Base-by-base conservation (phyloP, 2,797 vertebrate species). In the Cryptoblepharus egeriae region DNA sequence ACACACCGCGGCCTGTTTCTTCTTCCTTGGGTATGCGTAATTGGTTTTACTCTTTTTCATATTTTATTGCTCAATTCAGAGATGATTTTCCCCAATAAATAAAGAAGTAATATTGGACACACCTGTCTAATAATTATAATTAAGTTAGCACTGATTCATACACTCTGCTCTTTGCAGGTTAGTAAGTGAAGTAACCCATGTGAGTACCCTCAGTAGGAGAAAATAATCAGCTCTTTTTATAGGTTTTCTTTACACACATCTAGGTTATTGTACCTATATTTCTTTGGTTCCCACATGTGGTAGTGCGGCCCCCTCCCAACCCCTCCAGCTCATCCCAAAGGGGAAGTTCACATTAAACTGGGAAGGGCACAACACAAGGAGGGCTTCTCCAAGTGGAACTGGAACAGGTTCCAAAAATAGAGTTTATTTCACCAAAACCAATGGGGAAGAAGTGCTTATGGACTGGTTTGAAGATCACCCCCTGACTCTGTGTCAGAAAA, bases 31-130 rank as follows among this genome's bases (percentile, higher is more conserved):
- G 49, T 7, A 22, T 71, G 68, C 10, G 76, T 94, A 93, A 95
- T 93, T 93, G 82, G 84, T 77, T 71, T 83, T 75, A 78, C 74
- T 55, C 85, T 87, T 80, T n/a, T 92, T 92, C 86, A 86, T 84
- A 80, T 93, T 93, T 94, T 86, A 92, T 81, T 94, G 95, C 85
- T 89, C 89, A 84, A 86, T 88, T 89, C 85, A 55, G 63, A 68
- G 80, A 78, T 87, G 80, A 92, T 88, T 84, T 79, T 76, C 64
- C 91, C 90, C 79, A 42, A 69, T 39, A 64, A 81, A 74, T 69
- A 77, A 45, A 64, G 65, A 70, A 74, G 26, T 83, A 82, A 77
- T 79, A 84, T 30, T 77, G 82, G 80, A 77, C 75, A 80, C 87
- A 91, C 70, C 81, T 76, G 76, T 57, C 28, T 88, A 92, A 90